Evolutionary conservation across 1,140 invertebrate genomes (phyloP).

Genomic region (Trichomalopsis sarcophagae): DNA sequence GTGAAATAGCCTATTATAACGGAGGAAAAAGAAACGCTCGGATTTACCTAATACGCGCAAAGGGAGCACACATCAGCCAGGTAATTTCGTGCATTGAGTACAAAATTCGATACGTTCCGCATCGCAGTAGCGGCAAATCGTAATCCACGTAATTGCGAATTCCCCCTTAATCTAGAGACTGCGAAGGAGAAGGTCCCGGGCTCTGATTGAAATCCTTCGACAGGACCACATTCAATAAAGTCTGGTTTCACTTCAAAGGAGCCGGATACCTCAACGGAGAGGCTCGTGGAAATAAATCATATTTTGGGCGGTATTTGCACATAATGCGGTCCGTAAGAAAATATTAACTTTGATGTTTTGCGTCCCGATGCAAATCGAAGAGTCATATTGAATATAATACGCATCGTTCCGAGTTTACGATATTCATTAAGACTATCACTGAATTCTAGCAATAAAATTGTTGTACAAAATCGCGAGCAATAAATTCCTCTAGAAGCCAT

Average conservation of each 20-base stretch:
- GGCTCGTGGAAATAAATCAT: constrained; percentile 38
- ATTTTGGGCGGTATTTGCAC: constrained; percentile 22
- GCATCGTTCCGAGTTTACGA: neutral
- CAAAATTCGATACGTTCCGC: neutral
- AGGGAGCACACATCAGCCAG: constrained; percentile 5
- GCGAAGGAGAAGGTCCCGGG: constrained; percentile 31
- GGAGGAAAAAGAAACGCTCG: neutral
- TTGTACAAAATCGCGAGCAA: neutral
- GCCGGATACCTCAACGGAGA: constrained; percentile 28
- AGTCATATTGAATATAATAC: neutral
- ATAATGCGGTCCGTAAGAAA: constrained; percentile 17
- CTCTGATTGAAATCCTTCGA: constrained; percentile 60
- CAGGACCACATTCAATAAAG: constrained; percentile 59
- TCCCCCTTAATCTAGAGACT: constrained; percentile 61
- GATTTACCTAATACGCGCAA: neutral
- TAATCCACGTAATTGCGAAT: constrained; percentile 66
- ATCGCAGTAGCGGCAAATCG: neutral
- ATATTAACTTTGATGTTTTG: constrained; percentile 44
- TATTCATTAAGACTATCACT: neutral
- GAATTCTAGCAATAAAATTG: neutral
- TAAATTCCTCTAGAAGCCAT: neutral
- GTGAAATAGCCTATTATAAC: neutral
- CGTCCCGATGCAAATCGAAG: neutral
- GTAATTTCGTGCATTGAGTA: constrained; percentile 28
- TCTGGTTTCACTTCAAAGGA: constrained; percentile 62